A percentile compares a stretch with the other conserved stretches of the same genome.
These are phyloP conservation scores for Drosophila melanosoma DNA, from an alignment of 2,888 invertebrate genomes.

Conservation along the genomic window DNA sequence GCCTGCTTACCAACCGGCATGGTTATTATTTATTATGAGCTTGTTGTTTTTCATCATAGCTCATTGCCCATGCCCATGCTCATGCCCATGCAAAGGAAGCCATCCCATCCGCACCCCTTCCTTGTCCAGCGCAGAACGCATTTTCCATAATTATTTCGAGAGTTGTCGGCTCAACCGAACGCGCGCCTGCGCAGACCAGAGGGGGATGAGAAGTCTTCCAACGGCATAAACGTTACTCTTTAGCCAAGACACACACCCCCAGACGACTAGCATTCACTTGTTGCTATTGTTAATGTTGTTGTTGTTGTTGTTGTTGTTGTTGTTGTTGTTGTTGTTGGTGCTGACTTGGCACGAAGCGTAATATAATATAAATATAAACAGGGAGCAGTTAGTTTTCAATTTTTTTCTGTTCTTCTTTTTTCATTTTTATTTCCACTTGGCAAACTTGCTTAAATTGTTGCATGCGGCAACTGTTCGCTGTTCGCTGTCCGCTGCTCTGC, in stretches of 20 bases:
- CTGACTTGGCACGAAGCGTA: constrained; percentile 56
- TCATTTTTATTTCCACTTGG: constrained; percentile 2
- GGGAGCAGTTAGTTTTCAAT: constrained; percentile 77
- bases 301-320: constrained; percentile 10
- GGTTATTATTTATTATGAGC: constrained; percentile 79
- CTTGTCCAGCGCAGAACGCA: constrained; percentile 43
- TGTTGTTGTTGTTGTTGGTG: constrained; percentile 16
- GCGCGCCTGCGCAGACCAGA: constrained; percentile 49
- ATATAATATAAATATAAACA: constrained; percentile 72
- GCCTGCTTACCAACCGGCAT: constrained; percentile 42
- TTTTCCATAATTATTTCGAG: constrained; percentile 76
- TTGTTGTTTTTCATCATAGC: constrained; percentile 78
- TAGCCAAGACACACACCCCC: constrained; percentile 74
- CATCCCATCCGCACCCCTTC: constrained; percentile 18
- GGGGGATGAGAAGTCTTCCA: constrained; percentile 2
- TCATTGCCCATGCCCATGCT: constrained; percentile 71
- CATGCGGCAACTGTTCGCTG: constrained; percentile 31
- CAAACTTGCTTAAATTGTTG: constrained; percentile 35
- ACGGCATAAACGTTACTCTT: constrained; percentile 62
- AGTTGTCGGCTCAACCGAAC: constrained; percentile 45
- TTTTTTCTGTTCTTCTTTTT: constrained; percentile 36
- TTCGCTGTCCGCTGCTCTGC: constrained; percentile 19
- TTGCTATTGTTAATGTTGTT: constrained; percentile 26
- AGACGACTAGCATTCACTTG: constrained; percentile 50
- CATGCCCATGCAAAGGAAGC: constrained; percentile 71